Evolutionary conservation across 2,797 vertebrate genomes (phyloP), one percentile per base, ranked within the genome.

Genomic region (Steatocranus sp.): DNA sequence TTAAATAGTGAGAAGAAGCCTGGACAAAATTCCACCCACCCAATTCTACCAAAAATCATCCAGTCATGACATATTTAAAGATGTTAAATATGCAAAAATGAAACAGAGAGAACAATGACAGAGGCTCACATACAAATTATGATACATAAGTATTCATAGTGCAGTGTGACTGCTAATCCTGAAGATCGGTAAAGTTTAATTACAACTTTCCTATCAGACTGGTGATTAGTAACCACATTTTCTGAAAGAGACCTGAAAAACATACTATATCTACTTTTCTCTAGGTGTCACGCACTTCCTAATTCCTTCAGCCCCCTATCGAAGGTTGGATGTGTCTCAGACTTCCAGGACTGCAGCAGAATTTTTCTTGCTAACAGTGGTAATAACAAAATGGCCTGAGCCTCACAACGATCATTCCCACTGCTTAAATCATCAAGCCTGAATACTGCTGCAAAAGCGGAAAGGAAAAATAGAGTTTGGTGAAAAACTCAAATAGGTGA

Each of bases 361-460:
- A 36, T 61, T 61, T 61, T n/a, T 61, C 56, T 3, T 34, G 1
- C 4, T 34, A 61, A 61, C 18, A 34, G 30, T 61, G 30, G 6
- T 34, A 61, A 61, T 34, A n/a, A 61, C 0, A 0, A 61, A 61
- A 34, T n/a, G 56, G 56, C 30, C 54, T 32, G 15, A 56, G 27
- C 54, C 56, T 61, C 56, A 61, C 10, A 61, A 61, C 6, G 6
- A 34, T n/a, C 56, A 34, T 61, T 34, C 18, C 0, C 30, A 61
- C 17, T 61, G 30, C 30, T n/a, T 61, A 61, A 61, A 61, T 61
- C 17, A 61, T 61, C 56, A 3, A 34, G 17, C 10, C 30, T 0
- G 30, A 61, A 34, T 18, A 1, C 56, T 0, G 56, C 56, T 61
- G 30, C 56, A 61, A 61, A 61, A 61, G 6, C 1, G 0, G 4